Base-by-base conservation (phyloP, 2,797 vertebrate genomes). In the Chelonia mydas region DNA sequence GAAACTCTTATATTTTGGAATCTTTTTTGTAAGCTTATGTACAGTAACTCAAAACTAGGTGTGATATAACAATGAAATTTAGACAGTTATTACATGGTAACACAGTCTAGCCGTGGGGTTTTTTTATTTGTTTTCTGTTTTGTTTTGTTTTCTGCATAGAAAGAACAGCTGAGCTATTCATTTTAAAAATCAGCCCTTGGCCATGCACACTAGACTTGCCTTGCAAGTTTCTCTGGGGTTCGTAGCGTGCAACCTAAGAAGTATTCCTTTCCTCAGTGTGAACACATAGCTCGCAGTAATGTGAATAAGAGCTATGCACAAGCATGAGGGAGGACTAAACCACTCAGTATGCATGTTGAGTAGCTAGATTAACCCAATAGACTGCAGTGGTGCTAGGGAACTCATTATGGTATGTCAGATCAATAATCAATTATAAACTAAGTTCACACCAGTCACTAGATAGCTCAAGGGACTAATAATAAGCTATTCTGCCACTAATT, bases 361-460 rank as follows among this genome's bases (percentile, higher is more conserved):
- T 57, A 31, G 3, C n/a, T 96, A 94, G 81, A 91, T 97, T 96
- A 93, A 96, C 51, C 91, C 76, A n/a, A 89, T 31, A 93, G 81
- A 50, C 83, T 95, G 7, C 80, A 83, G 79, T 49, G 93, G 81
- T 59, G 65, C 25, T 87, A 91, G 89, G 61, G 74, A 90, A 94
- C 25, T 3, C 53, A 78, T 45, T 84, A 90, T 87, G 87, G 79
- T 92, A 87, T 89, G 83, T 86, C 86, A 78, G 72, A 96, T 97
- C 78, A 90, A 91, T 98, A 96, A 78, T 94, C 33, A 53, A 88
- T 91, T 96, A 91, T 83, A 96, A 90, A 72, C 25, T n/a, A 94
- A 97, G 82, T 50, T 90, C 76, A 54, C 78, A 80, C 37, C 93
- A 54, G n/a, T 91, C 91, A 81, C 59, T 94, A 90, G 94, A 50